Evolutionary conservation across 2,888 invertebrate genomes (phyloP).

Genomic region (Dermolepida albohirtum): DNA sequence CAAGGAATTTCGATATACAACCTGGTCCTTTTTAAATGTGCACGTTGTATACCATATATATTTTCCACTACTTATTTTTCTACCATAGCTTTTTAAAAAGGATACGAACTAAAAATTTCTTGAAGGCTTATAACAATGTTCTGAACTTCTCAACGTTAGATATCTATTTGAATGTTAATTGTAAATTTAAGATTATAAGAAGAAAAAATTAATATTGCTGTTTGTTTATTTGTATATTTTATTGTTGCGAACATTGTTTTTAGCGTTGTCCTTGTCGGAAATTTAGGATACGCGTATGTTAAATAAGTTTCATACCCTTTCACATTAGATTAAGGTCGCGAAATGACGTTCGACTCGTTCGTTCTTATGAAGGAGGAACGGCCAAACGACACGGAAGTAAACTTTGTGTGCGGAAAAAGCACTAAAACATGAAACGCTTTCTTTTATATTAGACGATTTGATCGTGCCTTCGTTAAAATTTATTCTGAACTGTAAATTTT

Average conservation of each 20-base stretch:
- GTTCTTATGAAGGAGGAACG: not conserved
- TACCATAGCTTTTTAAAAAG: no score
- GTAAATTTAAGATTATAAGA: constrained; percentile 45
- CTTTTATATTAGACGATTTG: not conserved
- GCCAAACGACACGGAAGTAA: not conserved
- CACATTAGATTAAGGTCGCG: constrained; percentile 20
- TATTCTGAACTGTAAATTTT: not conserved
- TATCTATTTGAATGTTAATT: constrained; percentile 37
- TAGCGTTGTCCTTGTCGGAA: constrained; percentile 6
- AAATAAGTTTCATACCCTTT: constrained; percentile 11
- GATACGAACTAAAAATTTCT: not conserved
- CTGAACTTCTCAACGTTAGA: constrained; percentile 11
- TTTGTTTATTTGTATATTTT: constrained; percentile 24
- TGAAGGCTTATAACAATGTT: constrained; percentile 29
- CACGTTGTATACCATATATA: no score
- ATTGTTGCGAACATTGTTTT: constrained; percentile 20
- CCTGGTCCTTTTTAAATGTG: no score
- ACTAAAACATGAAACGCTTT: constrained; percentile 8
- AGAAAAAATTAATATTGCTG: constrained; percentile 49
- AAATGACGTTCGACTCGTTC: not conserved
- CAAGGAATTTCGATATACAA: no score
- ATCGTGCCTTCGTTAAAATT: not conserved
- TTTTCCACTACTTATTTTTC: no score
- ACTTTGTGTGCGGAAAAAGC: not conserved
- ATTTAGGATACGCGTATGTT: constrained; percentile 16